Base-by-base conservation (phyloP, 2,888 invertebrate genomes). In the Gymnosoma rotundatum region DNA sequence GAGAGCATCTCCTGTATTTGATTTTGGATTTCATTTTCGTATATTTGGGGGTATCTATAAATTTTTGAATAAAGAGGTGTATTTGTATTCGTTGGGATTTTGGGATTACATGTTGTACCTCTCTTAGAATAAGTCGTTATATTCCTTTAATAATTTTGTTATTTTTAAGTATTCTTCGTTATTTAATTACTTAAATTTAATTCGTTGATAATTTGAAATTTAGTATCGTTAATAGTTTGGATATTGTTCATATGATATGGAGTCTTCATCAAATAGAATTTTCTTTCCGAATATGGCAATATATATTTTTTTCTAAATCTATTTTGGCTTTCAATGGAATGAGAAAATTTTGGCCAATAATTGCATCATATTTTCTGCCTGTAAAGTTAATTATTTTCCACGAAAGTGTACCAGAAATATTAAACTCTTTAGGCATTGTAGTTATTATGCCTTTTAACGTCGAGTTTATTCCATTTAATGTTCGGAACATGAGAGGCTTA, bases 271-370 rank as follows among this genome's bases (percentile, higher is more conserved):
- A 4, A 25, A 25, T 20, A 72, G n/a, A 21, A 69, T 69, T 45
- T 69, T 56, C 42, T 42, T 69, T 56, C 69, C 56, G 42, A 69
- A 54, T 69, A 69, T 69, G 42, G 42, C 38, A 20, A 52, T 67
- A 48, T 67, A 48, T 38, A 63, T 36, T 67, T 67, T 10, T 67
- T 67, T 32, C 25, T 45, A 66, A 66, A 52, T 84, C 64, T 48
- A 82, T 78, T 48, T 78, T 84, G 25, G 78, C 78, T 42, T 70
- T 64, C 32, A 82, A 54, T 45, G 72, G 32, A 50, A 63, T 78
- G n/a, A 67, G 54, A 64, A 81, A 64, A 56, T 81, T 75, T 36
- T 56, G 70, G 18, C 85, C 85, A 56, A 82, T 82, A 38, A 83
- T 85, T n/a, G 74, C 82, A 42, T 74, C 61, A 73, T 78, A 82